Base-by-base conservation (phyloP, 1,140 invertebrate species). In the Drosophila pachea region DNA sequence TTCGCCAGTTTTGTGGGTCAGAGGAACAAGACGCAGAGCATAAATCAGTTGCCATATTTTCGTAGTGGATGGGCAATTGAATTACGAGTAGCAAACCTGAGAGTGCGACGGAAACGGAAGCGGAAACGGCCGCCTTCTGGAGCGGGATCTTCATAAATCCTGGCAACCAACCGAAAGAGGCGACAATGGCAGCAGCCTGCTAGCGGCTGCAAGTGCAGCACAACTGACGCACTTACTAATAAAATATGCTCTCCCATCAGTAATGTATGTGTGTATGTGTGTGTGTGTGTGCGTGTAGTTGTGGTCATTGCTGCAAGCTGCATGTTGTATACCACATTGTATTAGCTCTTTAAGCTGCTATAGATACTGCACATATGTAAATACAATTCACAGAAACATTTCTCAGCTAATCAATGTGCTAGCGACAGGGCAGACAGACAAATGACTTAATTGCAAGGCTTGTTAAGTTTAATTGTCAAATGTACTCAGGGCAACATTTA, bases 31-130 rank as follows among this genome's bases (percentile, higher is more conserved):
- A 40, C 48, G 60, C 22, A 50, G 36, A n/a, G 32, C 67, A 70
- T 69, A 66, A 76, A 66, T 73, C 77, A 73, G 50, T 61, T 71
- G 60, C 33, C 58, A 70, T 61, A 47, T 72, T 72, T 59, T 59
- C 53, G 62, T 71, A 75, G 61, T 66, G 14, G 62, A 73, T 31
- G 45, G 69, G 73, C 77, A 81, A 81, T 79, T 73, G 77, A 81
- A 81, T 79, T 76, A 76, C 73, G 71, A 79, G 56, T 48, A 58
- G 59, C 59, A 81, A 79, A 79, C 73, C 76, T 79, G 72, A 71
- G 68, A 67, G 45, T 38, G 38, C 48, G 55, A n/a, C 55, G 52
- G 42, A 56, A 66, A 35, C 56, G 52, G 66, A 14, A 42, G 53
- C 36, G 75, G 74, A 73, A 61, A 73, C 56, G 69, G 71, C 66